A percentile compares a stretch with the other conserved stretches of the same genome.
These are phyloP conservation scores for Mesochorus sp. DNA, from an alignment of 2,888 invertebrate genomes.

Conservation along the genomic window DNA sequence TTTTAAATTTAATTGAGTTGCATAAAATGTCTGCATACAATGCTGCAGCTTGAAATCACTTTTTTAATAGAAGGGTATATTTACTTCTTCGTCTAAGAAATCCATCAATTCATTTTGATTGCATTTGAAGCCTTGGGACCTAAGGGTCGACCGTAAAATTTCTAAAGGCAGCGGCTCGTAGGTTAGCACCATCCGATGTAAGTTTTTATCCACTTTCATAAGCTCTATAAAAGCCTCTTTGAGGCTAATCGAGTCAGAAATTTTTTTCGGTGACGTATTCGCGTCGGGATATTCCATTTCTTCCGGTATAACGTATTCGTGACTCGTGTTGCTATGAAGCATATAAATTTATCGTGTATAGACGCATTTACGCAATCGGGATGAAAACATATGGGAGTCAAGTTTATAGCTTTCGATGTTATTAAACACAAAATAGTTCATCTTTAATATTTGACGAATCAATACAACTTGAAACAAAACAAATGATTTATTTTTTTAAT, in stretches of 20 bases:
- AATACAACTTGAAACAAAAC: too few relatives aligned
- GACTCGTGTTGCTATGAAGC: constrained; percentile 45
- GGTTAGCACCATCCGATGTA: constrained; percentile 81
- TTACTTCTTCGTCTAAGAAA: constrained; percentile 83
- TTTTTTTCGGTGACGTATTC: constrained; percentile 18
- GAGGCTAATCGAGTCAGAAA: constrained; percentile 61
- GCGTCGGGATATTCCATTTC: constrained; percentile 69
- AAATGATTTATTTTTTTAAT: too few relatives aligned
- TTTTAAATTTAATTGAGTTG: neutral
- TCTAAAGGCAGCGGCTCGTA: constrained; percentile 83
- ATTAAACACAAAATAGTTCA: too few relatives aligned
- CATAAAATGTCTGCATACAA: neutral
- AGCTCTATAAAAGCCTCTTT: constrained; percentile 69
- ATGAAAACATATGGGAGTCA: too few relatives aligned
- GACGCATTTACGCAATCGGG: neutral
- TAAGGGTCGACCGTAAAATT: constrained; percentile 80
- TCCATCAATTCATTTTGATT: constrained; percentile 81
- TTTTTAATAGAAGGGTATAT: neutral
- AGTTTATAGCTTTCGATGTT: too few relatives aligned
- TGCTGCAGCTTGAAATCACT: neutral
- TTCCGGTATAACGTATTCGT: constrained; percentile 61
- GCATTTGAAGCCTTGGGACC: constrained; percentile 81
- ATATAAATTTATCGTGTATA: neutral
- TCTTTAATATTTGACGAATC: too few relatives aligned
- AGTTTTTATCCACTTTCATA: constrained; percentile 77